These are phyloP conservation scores for Tokudaia muenninki DNA, from an alignment of 2,797 vertebrate genomes.

Conservation along the genomic window DNA sequence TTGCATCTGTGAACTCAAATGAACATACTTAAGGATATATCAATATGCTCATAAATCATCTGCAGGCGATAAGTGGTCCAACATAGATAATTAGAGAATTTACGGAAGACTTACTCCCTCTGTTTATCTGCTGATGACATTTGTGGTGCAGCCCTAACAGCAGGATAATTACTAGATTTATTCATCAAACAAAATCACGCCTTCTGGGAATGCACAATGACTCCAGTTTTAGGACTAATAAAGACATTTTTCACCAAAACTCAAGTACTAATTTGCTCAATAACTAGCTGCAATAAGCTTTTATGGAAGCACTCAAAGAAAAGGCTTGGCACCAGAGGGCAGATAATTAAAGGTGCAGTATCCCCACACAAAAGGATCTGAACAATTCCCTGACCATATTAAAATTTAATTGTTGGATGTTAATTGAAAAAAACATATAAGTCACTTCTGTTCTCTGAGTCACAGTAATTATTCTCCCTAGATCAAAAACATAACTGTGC, in stretches of 20 bases:
- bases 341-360: constrained; percentile 91
- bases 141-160: constrained; percentile 94
- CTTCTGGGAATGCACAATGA: constrained; percentile 95
- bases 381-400: constrained; percentile 92
- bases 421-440: constrained; percentile 89
- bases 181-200: constrained; percentile 97
- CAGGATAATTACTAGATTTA: constrained; percentile 98
- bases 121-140: constrained; percentile 99
- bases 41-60: constrained; percentile 95
- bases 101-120: constrained; percentile 95
- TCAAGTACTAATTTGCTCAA: constrained; percentile 92
- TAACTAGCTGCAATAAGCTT: constrained; percentile 92
- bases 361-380: constrained; percentile 90
- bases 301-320: constrained; percentile 90
- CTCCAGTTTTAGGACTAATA: constrained; percentile 95
- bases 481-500: constrained; percentile 80
- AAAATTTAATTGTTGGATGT: constrained; percentile 92
- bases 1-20: constrained; percentile 96
- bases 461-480: constrained; percentile 89
- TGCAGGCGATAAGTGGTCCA: constrained; percentile 92
- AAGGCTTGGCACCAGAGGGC: constrained; percentile 90
- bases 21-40: constrained; percentile 94
- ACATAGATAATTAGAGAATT: constrained; percentile 95
- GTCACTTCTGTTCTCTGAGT: constrained; percentile 84
- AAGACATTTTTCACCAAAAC: constrained; percentile 94